Evolutionary conservation across 2,888 invertebrate genomes (phyloP), one percentile per base, ranked within the genome.

Genomic region (Drosophila rellima): DNA sequence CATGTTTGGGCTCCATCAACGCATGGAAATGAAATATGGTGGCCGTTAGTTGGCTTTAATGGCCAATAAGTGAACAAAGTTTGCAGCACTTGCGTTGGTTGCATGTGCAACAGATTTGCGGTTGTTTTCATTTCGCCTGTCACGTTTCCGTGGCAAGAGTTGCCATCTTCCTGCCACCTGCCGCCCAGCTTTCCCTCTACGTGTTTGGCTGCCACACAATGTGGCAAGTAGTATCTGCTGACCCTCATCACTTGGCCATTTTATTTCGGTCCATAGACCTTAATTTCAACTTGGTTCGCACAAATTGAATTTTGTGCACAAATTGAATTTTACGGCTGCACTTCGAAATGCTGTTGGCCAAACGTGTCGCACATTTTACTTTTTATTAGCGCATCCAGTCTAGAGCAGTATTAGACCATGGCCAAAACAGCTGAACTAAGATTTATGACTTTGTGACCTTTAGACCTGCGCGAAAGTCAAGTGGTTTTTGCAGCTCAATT

Each of bases 91-190:
- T 55, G 56, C 40, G 69, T 57, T 57, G 33, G 66, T 48, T 79
- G 82, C 84, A 82, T 80, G 82, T 82, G 85, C 82, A 85, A 82
- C 85, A 82, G 68, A 85, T 82, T 74, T 80, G 59, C 39, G 50
- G 74, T 39, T 7, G 6, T 23, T 0, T 26, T 26, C n/a, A 10
- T 44, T 45, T 48, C 44, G 65, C 45, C 31, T 64, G 80, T 57
- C 78, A 63, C 56, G 63, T 67, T 45, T 15, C 15, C 26, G 45
- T 31, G 47, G 29, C 29, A 47, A 29, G 18, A 15, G 35, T 44
- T 33, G 45, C 35, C n/a, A 20, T 13, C 13, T 13, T 48, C 18
- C 5, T 31, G 2, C 11, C 57, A 40, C 6, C 56, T 51, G 51
- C 40, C 35, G 23, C 23, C 8, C 44, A 31, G 37, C 26, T 40